Evolutionary conservation across 2,888 invertebrate genomes (phyloP).

Genomic region (Unio delphinus): DNA sequence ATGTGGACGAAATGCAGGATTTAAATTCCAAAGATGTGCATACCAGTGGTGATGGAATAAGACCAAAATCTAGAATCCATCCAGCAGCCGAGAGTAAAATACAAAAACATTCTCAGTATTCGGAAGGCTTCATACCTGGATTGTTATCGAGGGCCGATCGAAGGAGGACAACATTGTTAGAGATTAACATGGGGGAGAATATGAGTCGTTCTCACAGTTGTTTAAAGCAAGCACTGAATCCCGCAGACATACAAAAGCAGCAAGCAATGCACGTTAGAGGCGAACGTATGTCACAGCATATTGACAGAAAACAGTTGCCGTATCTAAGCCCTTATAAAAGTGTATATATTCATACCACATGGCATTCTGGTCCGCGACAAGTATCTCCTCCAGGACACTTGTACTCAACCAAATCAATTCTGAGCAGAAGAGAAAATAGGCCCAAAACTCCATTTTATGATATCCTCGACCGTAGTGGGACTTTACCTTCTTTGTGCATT

Average conservation of each 20-base stretch:
- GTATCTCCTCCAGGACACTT: constrained; percentile 31
- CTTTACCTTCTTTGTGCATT: constrained; percentile 42
- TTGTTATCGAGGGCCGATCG: constrained; percentile 56
- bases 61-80: constrained; percentile 28
- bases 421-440: constrained; percentile 5
- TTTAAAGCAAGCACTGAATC: constrained; percentile 27
- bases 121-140: constrained; percentile 51
- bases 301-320: constrained; percentile 12
- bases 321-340: constrained; percentile 22
- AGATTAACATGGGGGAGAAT: constrained; percentile 38
- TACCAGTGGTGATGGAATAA: constrained; percentile 14
- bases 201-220: constrained; percentile 30
- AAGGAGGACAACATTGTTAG: constrained; percentile 47
- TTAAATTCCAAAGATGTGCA: constrained; percentile 23
- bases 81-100: constrained; percentile 32
- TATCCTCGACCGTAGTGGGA: constrained; percentile 39
- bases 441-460: constrained; percentile 44
- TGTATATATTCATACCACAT: constrained; percentile 18
- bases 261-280: constrained; percentile 40
- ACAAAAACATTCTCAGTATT: constrained; percentile 39
- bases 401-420: constrained; percentile 11
- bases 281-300: constrained; percentile 17
- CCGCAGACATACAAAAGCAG: constrained; percentile 29
- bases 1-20: constrained; percentile 25
- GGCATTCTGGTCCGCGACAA: constrained; percentile 21